phyloP scores from a whole-genome alignment of 2,113 vertebrate species.

The Ochotona princeps region DNA sequence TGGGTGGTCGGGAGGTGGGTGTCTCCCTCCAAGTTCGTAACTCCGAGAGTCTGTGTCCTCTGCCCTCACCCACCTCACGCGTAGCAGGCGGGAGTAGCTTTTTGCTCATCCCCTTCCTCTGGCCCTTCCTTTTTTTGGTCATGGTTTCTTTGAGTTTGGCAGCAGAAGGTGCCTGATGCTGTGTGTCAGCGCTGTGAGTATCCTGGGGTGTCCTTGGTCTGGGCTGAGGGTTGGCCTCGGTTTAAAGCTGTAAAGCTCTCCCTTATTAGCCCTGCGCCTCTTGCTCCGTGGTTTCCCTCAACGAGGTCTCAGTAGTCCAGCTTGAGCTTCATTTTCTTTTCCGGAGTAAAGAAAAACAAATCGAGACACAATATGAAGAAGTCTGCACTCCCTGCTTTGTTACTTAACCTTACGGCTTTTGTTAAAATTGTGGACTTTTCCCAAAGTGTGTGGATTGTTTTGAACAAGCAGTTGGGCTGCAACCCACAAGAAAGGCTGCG shows the following conservation, averaged over 20 bases:
- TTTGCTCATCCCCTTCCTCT: neutral
- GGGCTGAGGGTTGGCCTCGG: slow-evolving; percentile 66
- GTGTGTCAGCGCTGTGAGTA: slow-evolving; percentile 68
- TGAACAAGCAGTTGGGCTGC: neutral
- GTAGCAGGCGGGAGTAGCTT: neutral
- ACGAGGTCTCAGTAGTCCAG: slow-evolving; percentile 69
- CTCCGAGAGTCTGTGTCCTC: neutral
- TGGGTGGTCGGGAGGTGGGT: too few species aligned
- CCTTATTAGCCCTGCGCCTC: slow-evolving; percentile 68
- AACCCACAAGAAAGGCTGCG: slow-evolving; percentile 26
- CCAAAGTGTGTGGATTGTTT: slow-evolving; percentile 30
- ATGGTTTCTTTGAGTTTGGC: slow-evolving; percentile 44
- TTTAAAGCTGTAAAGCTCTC: slow-evolving; percentile 67
- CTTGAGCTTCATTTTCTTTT: slow-evolving; percentile 73
- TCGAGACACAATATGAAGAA: slow-evolving; percentile 56
- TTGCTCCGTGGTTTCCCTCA: slow-evolving; percentile 55
- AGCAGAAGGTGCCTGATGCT: slow-evolving; percentile 53
- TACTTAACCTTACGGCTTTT: slow-evolving; percentile 27
- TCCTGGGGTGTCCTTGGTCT: slow-evolving; percentile 64
- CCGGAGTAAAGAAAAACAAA: slow-evolving; percentile 1
- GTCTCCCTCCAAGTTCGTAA: too few species aligned
- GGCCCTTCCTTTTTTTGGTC: neutral
- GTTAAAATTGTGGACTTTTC: slow-evolving; percentile 33
- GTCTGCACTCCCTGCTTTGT: neutral
- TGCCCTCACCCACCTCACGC: neutral